These are phyloP conservation scores for Monopis laevigella DNA, from an alignment of 2,888 invertebrate genomes.

Conservation along the genomic window DNA sequence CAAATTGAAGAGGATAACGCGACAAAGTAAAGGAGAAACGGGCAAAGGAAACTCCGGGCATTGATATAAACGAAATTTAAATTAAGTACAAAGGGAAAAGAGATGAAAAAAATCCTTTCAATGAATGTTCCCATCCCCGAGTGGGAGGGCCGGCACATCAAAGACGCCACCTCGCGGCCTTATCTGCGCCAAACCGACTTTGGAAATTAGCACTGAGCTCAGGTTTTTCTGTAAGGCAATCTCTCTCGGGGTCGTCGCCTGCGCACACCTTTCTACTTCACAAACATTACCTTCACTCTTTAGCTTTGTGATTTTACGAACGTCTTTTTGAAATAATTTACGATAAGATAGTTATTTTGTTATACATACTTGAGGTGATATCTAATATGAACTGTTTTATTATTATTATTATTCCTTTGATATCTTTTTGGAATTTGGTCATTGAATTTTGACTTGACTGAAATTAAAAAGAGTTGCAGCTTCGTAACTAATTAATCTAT, in stretches of 20 bases:
- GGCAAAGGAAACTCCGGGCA: constrained; percentile 64
- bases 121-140: constrained; percentile 64
- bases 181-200: constrained; percentile 62
- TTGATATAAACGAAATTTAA: constrained; percentile 69
- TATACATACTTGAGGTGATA: too few relatives aligned
- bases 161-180: constrained; percentile 59
- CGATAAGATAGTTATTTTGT: too few relatives aligned
- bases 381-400: too few relatives aligned
- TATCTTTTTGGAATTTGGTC: too few relatives aligned
- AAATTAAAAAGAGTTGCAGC: too few relatives aligned
- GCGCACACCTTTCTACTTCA: background rate
- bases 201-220: constrained; percentile 58
- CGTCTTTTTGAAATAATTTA: too few relatives aligned
- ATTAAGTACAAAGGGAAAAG: constrained; percentile 67
- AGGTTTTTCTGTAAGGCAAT: too few relatives aligned
- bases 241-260: background rate
- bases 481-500: too few relatives aligned
- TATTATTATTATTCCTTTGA: too few relatives aligned
- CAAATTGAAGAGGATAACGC: constrained; percentile 66
- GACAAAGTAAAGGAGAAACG: constrained; percentile 65
- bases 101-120: constrained; percentile 68
- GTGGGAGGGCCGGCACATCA: constrained; percentile 63
- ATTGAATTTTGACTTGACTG: too few relatives aligned
- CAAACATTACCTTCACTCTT: too few relatives aligned
- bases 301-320: too few relatives aligned